Evolutionary conservation across 2,113 vertebrate species (phyloP).

Genomic region (Callithrix jacchus): DNA sequence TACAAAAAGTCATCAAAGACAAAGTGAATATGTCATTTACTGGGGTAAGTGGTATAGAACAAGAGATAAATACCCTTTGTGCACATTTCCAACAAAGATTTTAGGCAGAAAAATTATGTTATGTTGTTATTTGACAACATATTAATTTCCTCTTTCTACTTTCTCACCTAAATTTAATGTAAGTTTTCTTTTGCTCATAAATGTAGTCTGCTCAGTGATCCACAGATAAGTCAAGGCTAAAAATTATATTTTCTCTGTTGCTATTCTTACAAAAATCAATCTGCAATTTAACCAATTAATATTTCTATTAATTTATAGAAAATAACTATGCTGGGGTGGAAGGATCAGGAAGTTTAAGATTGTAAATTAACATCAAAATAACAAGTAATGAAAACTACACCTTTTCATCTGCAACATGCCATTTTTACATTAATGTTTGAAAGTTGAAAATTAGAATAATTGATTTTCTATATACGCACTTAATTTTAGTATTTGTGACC

Average conservation of each 20-base stretch:
- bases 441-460: conserved; percentile 58
- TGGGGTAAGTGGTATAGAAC: background rate
- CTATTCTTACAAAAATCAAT: conserved; percentile 10
- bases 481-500: conserved; percentile 59
- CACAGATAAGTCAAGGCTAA: background rate
- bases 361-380: conserved; percentile 43
- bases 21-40: background rate
- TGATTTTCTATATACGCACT: conserved; percentile 51
- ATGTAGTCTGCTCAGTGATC: conserved; percentile 11
- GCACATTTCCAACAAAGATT: background rate
- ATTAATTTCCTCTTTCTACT: background rate
- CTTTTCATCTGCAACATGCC: background rate
- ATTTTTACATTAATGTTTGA: conserved; percentile 58
- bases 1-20: background rate
- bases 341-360: background rate
- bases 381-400: background rate
- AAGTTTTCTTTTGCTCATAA: background rate
- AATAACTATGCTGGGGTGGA: background rate
- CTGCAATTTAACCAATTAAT: conserved; percentile 7
- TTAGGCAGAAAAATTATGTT: background rate
- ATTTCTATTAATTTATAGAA: conserved; percentile 22
- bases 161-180: conserved; percentile 33
- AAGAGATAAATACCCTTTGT: background rate
- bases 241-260: background rate
- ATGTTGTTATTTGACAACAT: background rate